These are phyloP conservation scores for Oryzias curvinotus DNA, from an alignment of 2,113 vertebrate species.

Conservation along the genomic window DNA sequence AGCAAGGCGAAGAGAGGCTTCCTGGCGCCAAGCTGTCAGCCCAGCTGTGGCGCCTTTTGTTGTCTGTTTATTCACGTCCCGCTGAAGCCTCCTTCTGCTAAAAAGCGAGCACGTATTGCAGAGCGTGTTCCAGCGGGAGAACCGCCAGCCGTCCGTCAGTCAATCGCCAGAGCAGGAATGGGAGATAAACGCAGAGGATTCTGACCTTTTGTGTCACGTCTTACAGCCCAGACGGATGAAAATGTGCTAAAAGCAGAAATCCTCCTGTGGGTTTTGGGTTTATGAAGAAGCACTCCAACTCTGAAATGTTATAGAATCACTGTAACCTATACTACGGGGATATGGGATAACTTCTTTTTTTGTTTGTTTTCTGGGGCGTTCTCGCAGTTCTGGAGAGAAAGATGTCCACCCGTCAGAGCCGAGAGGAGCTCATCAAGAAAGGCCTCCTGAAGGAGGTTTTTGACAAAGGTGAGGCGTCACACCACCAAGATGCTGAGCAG, in stretches of 20 bases:
- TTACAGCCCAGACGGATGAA: no score
- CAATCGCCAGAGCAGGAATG: no score
- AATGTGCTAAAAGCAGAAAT: no score
- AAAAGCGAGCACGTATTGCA: constrained; percentile 4
- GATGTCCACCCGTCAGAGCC: constrained; percentile 96
- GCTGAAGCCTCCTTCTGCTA: constrained; percentile 7
- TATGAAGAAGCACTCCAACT: no score
- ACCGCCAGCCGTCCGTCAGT: no score
- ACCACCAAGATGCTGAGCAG: neutral
- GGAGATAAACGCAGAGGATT: no score
- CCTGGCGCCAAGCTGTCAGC: constrained; percentile 50
- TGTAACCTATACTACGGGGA: no score
- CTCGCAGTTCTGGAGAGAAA: constrained; percentile 93
- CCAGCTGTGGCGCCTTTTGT: constrained; percentile 49
- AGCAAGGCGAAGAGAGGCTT: constrained; percentile 24
- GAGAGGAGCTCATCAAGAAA: constrained; percentile 97
- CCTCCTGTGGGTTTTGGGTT: no score
- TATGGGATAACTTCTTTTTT: no score
- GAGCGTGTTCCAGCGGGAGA: neutral
- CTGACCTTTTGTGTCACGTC: no score
- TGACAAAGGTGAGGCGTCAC: constrained; percentile 85
- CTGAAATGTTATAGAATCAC: no score
- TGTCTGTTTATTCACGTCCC: neutral
- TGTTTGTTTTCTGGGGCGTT: constrained; percentile 1
- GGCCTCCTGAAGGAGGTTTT: constrained; percentile 96